Evolutionary conservation across 1,140 invertebrate species (phyloP), one percentile per base, ranked within the genome.

Genomic region (Lanistes nyassanus): DNA sequence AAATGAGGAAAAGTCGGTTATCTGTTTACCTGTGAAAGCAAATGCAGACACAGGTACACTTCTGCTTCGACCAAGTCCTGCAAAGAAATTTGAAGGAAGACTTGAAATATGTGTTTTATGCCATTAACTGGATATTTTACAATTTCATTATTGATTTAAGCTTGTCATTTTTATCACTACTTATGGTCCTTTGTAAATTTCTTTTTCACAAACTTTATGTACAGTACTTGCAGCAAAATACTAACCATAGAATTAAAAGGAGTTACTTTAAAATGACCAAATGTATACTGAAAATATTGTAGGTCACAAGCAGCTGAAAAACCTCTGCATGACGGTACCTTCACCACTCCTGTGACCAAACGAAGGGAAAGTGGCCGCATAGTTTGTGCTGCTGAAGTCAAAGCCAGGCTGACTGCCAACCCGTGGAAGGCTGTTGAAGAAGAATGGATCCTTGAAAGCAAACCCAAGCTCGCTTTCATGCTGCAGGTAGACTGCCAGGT

Each of bases 401-500:
- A 56, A 72, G 31, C 70, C 70, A 1, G 68, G 51, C 34, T 55
- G 13, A 34, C 36, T 58, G 31, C 29, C 70, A 34, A 77, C 65
- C 4, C 79, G 47, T 21, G 84, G 80, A 9, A 83, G 69, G 23
- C 83, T 81, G 58, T 77, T 82, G 71, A 86, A 86, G 11, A 81
- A 79, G 56, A 86, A 87, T 0, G 84, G 84, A n/a, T 90, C 85
- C 37, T 80, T 81, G 51, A 77, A 81, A 13, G 72, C 69, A 23
- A 74, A 62, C 23, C 71, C 86, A 16, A 89, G 69, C 21, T 91
- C 90, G 3, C 87, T 85, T 74, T 92, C 92, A 53, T 92, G 90
- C 80, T 93, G 92, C 81, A 95, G 91, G 84, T 94, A 95, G 2
- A 92, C 89, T n/a, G 92, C 91, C 77, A 93, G 93, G 70, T 92